phyloP scores from a whole-genome alignment of 2,113 vertebrate species.

The Strigops habroptila region DNA sequence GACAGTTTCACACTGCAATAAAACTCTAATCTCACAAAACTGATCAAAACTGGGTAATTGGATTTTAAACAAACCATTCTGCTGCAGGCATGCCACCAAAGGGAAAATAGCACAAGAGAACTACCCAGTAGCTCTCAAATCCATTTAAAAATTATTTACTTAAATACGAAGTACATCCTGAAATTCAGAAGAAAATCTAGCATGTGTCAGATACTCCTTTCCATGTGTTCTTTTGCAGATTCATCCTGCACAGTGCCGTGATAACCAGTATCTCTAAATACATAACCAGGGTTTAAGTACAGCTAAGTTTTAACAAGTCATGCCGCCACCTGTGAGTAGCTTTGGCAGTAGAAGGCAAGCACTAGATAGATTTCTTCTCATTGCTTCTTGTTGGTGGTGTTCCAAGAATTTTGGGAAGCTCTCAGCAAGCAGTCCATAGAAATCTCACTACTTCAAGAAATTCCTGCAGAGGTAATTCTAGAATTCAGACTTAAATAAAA shows the following conservation, averaged over 20 bases:
- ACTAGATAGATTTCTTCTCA: background rate
- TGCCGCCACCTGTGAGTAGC: background rate
- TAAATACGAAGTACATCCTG: background rate
- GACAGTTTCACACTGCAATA: conserved; percentile 15
- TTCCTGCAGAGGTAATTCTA: background rate
- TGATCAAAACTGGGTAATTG: conserved; percentile 6
- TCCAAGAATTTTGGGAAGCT: background rate
- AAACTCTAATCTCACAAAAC: conserved; percentile 28
- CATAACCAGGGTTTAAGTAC: background rate
- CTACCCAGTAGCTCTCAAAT: background rate
- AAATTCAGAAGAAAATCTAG: background rate
- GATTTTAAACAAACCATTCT: conserved; percentile 35
- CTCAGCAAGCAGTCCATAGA: background rate
- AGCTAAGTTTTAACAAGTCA: background rate
- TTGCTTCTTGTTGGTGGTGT: background rate
- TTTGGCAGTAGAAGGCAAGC: background rate
- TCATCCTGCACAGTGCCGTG: background rate
- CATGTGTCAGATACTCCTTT: background rate
- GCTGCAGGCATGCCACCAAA: background rate
- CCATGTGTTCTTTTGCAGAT: background rate
- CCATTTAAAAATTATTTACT: background rate
- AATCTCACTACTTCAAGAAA: background rate
- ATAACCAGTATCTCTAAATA: background rate
- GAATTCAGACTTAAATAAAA: background rate
- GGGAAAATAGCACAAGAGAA: background rate